Percentiles rank a stretch among this genome's conserved stretches.
Evolutionary conservation across 2,797 vertebrate genomes (phyloP).

Genomic region (Zalophus californianus): DNA sequence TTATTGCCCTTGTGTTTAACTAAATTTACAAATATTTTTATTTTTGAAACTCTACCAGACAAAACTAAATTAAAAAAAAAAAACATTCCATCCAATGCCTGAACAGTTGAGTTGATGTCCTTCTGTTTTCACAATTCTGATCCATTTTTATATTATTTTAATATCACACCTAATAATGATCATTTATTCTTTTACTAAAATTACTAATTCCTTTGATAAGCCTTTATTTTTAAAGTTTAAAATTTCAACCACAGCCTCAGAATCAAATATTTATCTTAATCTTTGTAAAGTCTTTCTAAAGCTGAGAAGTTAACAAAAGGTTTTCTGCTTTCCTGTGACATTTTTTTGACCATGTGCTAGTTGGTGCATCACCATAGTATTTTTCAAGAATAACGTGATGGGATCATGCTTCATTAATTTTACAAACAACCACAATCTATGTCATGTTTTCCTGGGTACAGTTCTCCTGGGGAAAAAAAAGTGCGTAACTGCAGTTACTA

Average conservation of each 20-base stretch:
- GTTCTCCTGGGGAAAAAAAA: not conserved
- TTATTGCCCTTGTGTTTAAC: not conserved
- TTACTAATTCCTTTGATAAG: not conserved
- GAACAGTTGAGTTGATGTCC: not conserved
- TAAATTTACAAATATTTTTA: not conserved
- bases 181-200: not conserved
- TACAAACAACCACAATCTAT: not conserved
- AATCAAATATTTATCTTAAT: not conserved
- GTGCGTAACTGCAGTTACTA: not conserved
- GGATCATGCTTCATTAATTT: not conserved
- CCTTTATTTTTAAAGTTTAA: slow-evolving; percentile 24
- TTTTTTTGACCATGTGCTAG: not conserved
- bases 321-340: not conserved
- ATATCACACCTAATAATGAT: not conserved
- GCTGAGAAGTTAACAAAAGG: not conserved
- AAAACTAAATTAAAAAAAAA: not conserved
- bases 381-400: slow-evolving; percentile 7
- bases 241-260: not conserved
- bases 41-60: not conserved
- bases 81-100: not conserved
- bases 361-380: not conserved
- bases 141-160: not conserved
- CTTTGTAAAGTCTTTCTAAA: not conserved
- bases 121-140: not conserved
- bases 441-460: not conserved